A percentile compares a stretch with the other conserved stretches of the same genome.
Evolutionary conservation across 2,888 invertebrate species (phyloP).

Genomic region (Empis stercorea): DNA sequence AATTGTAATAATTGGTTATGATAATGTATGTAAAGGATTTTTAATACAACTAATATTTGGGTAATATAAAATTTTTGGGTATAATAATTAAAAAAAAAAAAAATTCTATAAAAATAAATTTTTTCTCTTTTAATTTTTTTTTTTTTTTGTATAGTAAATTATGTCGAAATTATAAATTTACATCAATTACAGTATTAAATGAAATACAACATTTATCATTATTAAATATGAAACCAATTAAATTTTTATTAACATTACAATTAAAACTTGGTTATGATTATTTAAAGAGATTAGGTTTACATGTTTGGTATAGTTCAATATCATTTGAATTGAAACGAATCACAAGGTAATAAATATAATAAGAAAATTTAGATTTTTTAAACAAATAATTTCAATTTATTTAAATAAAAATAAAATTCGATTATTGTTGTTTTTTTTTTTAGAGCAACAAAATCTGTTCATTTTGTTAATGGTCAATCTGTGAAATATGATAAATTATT

Average conservation of each 20-base stretch:
- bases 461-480: background rate
- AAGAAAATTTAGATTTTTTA: no score
- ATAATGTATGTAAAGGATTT: background rate
- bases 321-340: background rate
- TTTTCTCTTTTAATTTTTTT: background rate
- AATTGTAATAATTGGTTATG: background rate
- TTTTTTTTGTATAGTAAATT: background rate
- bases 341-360: no score
- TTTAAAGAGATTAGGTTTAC: background rate
- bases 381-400: no score
- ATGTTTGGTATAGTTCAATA: background rate
- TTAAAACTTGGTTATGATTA: background rate
- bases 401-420: no score
- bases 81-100: no score
- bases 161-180: background rate
- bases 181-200: background rate
- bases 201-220: no score
- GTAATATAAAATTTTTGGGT: no score
- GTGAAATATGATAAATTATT: background rate
- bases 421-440: background rate
- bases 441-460: background rate
- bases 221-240: no score
- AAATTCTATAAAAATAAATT: background rate
- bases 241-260: no score
- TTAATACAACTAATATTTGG: background rate